Percentiles rank a stretch among this genome's conserved stretches.
Conservation (phyloP, 2,888 invertebrate species). For the Phaonia tiefii region DNA sequence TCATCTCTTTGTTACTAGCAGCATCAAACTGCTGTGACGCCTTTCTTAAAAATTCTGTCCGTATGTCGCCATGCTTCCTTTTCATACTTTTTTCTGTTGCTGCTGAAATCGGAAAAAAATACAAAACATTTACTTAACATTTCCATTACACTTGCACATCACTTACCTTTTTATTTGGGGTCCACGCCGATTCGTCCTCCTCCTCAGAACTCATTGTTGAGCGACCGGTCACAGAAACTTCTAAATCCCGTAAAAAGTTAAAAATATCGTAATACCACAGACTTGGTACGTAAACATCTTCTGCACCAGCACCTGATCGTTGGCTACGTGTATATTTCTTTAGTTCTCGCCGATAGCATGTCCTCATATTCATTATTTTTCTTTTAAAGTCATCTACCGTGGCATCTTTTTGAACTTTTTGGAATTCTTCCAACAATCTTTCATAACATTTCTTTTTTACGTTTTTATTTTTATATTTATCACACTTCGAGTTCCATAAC, state of each 20-base stretch:
- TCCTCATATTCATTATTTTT: background rate
- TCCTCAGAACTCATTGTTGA: background rate
- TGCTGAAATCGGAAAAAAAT: conserved; percentile 13
- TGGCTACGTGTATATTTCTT: too few relatives aligned
- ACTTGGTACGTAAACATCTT: too few relatives aligned
- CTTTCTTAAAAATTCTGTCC: conserved; percentile 9
- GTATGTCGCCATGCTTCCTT: background rate
- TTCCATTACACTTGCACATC: background rate
- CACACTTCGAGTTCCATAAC: too few relatives aligned
- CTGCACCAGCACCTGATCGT: too few relatives aligned
- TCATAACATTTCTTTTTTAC: too few relatives aligned
- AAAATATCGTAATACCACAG: background rate
- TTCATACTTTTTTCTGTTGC: background rate
- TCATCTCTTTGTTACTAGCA: background rate
- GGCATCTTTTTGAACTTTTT: too few relatives aligned
- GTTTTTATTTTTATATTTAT: too few relatives aligned
- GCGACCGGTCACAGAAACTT: background rate
- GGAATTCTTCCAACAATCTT: too few relatives aligned
- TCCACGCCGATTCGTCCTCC: background rate
- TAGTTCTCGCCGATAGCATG: too few relatives aligned
- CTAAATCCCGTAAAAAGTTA: background rate
- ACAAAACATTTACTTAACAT: background rate
- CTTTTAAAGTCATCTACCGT: background rate
- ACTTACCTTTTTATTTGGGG: conserved; percentile 4
- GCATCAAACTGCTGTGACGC: background rate